Conservation (phyloP, 2,113 vertebrate species). For the Nothoprocta perdicaria region DNA sequence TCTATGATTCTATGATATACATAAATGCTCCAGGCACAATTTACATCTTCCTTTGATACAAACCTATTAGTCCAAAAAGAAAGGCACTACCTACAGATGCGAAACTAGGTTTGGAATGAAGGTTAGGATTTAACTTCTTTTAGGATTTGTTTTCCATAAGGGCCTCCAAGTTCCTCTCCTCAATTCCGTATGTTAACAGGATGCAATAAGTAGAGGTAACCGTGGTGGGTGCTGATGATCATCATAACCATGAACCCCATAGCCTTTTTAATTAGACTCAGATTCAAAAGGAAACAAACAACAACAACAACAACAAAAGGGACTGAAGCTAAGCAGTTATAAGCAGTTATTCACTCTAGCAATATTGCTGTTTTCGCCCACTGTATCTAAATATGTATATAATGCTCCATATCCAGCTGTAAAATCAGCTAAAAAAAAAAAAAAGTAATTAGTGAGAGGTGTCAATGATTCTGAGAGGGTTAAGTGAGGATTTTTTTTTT, state of each 20-base stretch:
- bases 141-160: neutral
- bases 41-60: neutral
- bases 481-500: neutral
- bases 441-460: neutral
- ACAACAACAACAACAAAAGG: neutral
- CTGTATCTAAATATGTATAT: neutral
- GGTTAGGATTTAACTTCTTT: neutral
- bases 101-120: neutral
- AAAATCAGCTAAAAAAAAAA: neutral
- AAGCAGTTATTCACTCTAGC: neutral
- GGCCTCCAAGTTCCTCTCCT: neutral
- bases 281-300: neutral
- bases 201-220: neutral
- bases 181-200: neutral
- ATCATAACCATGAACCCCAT: neutral
- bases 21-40: neutral
- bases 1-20: too few relatives aligned
- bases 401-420: neutral
- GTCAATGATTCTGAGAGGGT: neutral
- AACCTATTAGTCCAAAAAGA: neutral
- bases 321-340: neutral
- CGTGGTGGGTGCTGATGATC: neutral
- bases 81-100: neutral
- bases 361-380: rapidly evolving
- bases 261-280: neutral